Conservation (phyloP, 2,888 invertebrate species). For the Pogonocherus hispidulus region DNA sequence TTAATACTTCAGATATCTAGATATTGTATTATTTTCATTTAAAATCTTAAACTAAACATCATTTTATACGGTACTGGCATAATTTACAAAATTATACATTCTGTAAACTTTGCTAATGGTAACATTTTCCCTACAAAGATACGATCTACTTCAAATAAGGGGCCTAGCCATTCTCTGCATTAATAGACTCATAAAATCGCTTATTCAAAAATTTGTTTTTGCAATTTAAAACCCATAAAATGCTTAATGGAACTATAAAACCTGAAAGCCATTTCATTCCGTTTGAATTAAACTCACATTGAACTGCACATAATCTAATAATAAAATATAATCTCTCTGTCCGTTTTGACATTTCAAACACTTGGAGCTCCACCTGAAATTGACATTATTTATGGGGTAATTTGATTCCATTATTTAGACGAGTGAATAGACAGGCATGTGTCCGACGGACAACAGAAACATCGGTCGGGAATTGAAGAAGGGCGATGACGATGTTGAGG, state of each 20-base stretch:
- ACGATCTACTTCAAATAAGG: background rate
- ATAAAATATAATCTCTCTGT: slow-evolving; percentile 41
- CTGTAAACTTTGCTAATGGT: too few species aligned
- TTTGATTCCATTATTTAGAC: slow-evolving; percentile 52
- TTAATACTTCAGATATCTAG: too few species aligned
- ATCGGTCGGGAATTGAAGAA: slow-evolving; percentile 49
- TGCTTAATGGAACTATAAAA: slow-evolving; percentile 22
- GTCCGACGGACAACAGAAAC: slow-evolving; percentile 48
- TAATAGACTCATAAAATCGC: background rate
- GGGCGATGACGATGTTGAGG: slow-evolving; percentile 45
- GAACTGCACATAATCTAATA: slow-evolving; percentile 30
- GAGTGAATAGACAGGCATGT: slow-evolving; percentile 53
- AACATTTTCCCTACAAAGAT: background rate
- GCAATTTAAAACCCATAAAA: slow-evolving; percentile 16
- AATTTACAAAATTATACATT: too few species aligned
- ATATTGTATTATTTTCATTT: too few species aligned
- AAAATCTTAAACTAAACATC: too few species aligned
- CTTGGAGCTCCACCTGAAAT: slow-evolving; percentile 48
- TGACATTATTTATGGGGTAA: slow-evolving; percentile 55
- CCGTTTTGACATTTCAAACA: slow-evolving; percentile 40
- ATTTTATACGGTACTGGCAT: too few species aligned
- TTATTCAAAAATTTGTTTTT: background rate
- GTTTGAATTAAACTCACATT: slow-evolving; percentile 23
- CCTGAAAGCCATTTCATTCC: slow-evolving; percentile 16
- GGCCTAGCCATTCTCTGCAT: background rate